Evolutionary conservation across 37 sponge, comb jelly and placozoan species (phyloP).

Genomic region (Spongilla lacustris): DNA sequence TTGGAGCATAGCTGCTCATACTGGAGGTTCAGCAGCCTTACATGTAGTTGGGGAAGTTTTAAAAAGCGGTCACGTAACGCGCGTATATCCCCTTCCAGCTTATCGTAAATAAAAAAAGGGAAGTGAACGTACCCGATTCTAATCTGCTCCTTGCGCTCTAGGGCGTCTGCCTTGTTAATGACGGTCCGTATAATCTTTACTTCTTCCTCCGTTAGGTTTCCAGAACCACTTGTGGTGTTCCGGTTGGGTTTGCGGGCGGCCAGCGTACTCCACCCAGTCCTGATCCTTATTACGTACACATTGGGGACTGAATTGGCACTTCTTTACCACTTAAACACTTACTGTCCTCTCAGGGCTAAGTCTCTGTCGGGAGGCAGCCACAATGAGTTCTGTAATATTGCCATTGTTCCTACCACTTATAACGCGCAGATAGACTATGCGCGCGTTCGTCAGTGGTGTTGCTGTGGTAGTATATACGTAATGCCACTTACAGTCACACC

Average conservation of each 20-base stretch:
- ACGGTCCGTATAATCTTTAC: slow-evolving; percentile 42
- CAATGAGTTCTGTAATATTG: background rate
- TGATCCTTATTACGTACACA: slow-evolving; percentile 26
- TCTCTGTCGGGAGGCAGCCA: slow-evolving; percentile 53
- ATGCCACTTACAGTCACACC: too few relatives aligned
- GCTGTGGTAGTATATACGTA: too few relatives aligned
- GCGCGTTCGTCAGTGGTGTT: too few relatives aligned
- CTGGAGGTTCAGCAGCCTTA: slow-evolving; percentile 39
- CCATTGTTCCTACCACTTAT: background rate
- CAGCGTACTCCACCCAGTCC: slow-evolving; percentile 60
- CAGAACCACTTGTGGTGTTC: background rate
- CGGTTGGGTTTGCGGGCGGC: slow-evolving; percentile 16
- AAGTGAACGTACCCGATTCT: slow-evolving; percentile 51
- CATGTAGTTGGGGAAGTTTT: background rate
- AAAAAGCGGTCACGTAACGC: background rate
- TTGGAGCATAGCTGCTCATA: slow-evolving; percentile 17
- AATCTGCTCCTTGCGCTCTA: slow-evolving; percentile 39
- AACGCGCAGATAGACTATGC: background rate
- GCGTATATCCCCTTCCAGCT: background rate
- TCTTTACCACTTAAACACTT: slow-evolving; percentile 15
- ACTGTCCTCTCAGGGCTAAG: slow-evolving; percentile 59
- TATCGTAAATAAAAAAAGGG: background rate
- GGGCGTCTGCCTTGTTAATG: slow-evolving; percentile 31
- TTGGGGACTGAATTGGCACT: background rate
- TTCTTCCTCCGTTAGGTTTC: slow-evolving; percentile 26